Evolutionary conservation across 2,797 vertebrate species (phyloP).

Genomic region (Selene dorsalis): DNA sequence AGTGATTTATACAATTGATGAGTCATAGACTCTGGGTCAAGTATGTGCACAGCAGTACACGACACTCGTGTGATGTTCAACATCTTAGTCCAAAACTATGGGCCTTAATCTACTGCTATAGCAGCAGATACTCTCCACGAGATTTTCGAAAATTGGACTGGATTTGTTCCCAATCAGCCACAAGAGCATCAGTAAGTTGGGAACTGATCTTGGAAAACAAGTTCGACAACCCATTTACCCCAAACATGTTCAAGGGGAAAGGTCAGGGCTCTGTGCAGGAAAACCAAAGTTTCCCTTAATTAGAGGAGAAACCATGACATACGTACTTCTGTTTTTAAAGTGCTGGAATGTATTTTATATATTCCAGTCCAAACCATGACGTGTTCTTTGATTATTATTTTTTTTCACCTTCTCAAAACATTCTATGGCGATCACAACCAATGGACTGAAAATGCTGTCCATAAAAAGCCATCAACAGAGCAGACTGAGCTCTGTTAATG

Average conservation of each 20-base stretch:
- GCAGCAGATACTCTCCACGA: neutral
- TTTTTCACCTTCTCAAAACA: neutral
- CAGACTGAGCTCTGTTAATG: neutral
- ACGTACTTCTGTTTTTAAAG: neutral
- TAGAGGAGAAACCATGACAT: neutral
- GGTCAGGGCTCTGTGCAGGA: neutral
- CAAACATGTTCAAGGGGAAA: neutral
- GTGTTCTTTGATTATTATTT: neutral
- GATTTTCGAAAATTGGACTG: neutral
- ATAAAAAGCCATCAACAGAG: slow-evolving; percentile 17
- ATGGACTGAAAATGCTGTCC: slow-evolving; percentile 9
- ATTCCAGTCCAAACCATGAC: neutral
- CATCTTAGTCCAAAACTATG: neutral
- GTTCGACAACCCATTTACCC: neutral
- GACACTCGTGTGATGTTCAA: neutral
- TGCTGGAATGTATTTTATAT: neutral
- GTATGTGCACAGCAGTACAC: neutral
- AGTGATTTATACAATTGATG: slow-evolving; percentile 1
- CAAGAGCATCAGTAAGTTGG: neutral
- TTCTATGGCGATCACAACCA: neutral
- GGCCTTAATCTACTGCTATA: neutral
- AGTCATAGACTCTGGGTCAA: neutral
- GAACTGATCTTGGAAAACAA: neutral
- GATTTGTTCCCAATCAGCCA: neutral
- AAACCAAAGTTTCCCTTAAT: neutral